These are phyloP conservation scores for Athene cunicularia DNA, from an alignment of 2,113 vertebrate genomes.

Conservation along the genomic window DNA sequence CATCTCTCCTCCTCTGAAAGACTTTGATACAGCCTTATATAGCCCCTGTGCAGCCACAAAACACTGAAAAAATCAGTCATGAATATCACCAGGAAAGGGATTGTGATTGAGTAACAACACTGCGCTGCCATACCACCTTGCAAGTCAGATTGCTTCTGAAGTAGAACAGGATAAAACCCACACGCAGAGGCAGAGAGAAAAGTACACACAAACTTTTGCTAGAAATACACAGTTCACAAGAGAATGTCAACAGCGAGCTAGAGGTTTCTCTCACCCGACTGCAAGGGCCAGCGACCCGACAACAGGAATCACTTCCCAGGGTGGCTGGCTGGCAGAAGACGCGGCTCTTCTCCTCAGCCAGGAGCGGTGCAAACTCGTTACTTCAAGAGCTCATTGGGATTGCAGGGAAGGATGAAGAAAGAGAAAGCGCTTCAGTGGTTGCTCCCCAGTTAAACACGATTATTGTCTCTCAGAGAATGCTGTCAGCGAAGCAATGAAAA, in stretches of 20 bases:
- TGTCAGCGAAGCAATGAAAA: not conserved
- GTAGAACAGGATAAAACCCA: not conserved
- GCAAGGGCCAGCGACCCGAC: not conserved
- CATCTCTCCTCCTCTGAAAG: not conserved
- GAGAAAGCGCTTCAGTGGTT: not conserved
- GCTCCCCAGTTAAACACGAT: not conserved
- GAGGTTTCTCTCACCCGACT: not conserved
- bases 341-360: not conserved
- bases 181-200: not conserved
- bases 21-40: not conserved
- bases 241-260: fast-evolving
- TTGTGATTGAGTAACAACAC: not conserved
- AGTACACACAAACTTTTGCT: not conserved
- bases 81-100: not conserved
- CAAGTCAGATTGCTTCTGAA: not conserved
- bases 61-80: not conserved
- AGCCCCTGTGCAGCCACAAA: not conserved
- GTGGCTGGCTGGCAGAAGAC: not conserved
- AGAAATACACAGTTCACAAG: not conserved
- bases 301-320: not conserved
- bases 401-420: not conserved
- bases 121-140: not conserved
- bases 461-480: too few species aligned
- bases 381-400: too few species aligned
- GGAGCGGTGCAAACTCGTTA: not conserved